Percentiles rank a stretch among this genome's conserved stretches.
Evolutionary conservation across 2,113 vertebrate species (phyloP).

Genomic region (Cettia cetti): DNA sequence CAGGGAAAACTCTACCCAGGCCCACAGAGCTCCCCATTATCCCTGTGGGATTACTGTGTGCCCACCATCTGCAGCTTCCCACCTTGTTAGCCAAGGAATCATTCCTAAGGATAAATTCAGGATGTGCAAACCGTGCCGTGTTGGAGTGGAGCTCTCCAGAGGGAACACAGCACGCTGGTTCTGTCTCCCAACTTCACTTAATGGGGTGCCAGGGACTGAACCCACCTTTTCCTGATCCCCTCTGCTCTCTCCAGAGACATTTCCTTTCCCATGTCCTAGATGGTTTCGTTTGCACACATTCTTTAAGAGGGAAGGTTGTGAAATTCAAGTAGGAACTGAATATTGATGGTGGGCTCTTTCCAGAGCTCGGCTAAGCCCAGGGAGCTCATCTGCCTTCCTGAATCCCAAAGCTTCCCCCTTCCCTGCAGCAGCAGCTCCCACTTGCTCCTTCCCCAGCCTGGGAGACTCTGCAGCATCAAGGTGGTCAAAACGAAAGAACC

Average conservation of each 20-base stretch:
- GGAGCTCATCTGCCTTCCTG: neutral
- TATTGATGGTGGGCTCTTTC: neutral
- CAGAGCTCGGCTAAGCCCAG: neutral
- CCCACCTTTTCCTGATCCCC: too few species aligned
- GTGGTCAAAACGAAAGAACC: neutral
- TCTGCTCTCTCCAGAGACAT: neutral
- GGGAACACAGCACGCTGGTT: fast-evolving
- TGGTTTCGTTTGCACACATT: neutral
- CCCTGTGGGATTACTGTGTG: neutral
- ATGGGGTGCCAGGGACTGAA: neutral
- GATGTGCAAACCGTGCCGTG: fast-evolving
- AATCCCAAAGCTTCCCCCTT: neutral
- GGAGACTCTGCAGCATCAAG: neutral
- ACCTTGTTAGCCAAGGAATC: neutral
- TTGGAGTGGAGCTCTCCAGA: neutral
- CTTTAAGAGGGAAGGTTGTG: fast-evolving
- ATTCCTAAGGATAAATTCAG: neutral
- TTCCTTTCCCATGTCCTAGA: neutral
- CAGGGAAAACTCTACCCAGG: neutral
- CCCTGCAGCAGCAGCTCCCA: neutral
- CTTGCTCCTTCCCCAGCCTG: neutral
- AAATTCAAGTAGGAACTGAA: neutral
- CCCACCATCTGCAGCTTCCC: neutral
- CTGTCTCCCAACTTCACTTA: neutral
- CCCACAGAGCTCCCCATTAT: neutral